Evolutionary conservation across 2,797 vertebrate species (phyloP), one percentile per base, ranked within the genome.

Genomic region (Acrossocheilus wenchowensis): DNA sequence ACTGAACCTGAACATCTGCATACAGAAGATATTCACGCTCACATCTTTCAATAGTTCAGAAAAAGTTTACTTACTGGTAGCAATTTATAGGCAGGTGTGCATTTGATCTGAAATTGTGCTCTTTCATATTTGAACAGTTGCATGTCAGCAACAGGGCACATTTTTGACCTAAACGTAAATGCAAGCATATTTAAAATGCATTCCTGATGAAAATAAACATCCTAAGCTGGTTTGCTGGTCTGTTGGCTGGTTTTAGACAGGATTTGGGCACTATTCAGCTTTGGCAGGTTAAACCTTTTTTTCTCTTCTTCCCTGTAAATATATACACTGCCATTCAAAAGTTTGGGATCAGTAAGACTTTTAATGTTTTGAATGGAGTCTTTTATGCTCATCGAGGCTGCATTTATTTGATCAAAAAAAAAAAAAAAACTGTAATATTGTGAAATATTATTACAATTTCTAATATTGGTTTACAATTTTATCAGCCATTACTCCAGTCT

Each of bases 41-140:
- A 66, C 57, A 79, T 69, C 64, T 86, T 62, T 68, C 50, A 41
- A 36, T 41, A 17, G 72, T 68, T 69, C 36, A 80, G 36, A 41
- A 26, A 50, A 39, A 64, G 52, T 60, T 62, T 36, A 64, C 62
- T 45, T 41, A 52, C 74, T 81, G 78, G 30, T 74, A 66, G 57
- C 57, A 81, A 81, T 86, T 81, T 81, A 80, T 80, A 50, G 77
- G n/a, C 52, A 80, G 69, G 34, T 64, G 64, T 66, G 41, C n/a
- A 83, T 66, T 74, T 72, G 36, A 78, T 52, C 36, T 69, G 6
- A 57, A 85, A 52, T 26, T 36, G n/a, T 71, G 39, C 19, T 26
- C 39, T 45, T 72, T 45, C 15, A 17, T 71, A 26, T 85, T 78
- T 78, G 45, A 50, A 54, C 5, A 26, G 72, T 72, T 73, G 12